Base-by-base conservation (phyloP, 2,888 invertebrate genomes). In the Agonopterix heracliana region DNA sequence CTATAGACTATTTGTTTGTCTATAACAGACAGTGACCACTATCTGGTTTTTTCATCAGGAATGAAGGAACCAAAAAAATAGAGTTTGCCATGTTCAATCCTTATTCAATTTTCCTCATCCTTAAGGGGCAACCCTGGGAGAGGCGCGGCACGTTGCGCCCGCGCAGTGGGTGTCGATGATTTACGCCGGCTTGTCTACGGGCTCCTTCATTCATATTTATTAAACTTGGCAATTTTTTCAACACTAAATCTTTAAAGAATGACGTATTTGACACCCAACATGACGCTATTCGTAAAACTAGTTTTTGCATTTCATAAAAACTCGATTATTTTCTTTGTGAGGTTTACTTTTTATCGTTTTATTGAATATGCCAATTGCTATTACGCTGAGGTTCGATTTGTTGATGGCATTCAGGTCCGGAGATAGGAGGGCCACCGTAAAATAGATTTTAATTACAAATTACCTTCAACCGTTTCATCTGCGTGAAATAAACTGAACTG, bases 121-220 rank as follows among this genome's bases (percentile, higher is more conserved):
- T 26, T 7, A 38, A 3, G n/a, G 44, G 47, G 45, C 45, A 45
- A 38, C 36, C 38, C 13, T 45, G 17, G 11, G 10, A 13, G 36
- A 13, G 36, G 14, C 17, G 38, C 36, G 9, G 38, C 45, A 34
- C 64, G 56, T 53, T 56, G 71, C 68, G 74, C 66, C 46, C 56
- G 68, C 81, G 66, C 81, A 74, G 85, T 84, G 85, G 84, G 85
- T 79, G 82, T 79, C 74, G 60, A 71, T 81, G 81, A 85, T 82
- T 81, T 82, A 81, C 78, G 55, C 61, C 64, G 58, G 50, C 68
- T 61, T 66, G 67, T 71, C 68, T 66, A 63, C 67, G 64, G 54
- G 58, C 66, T 61, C 68, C 70, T 71, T 79, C 79, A 82, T 81
- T 82, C 81, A 82, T 83, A 83, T 84, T 81, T 83, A 84, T 81